Conservation (phyloP, 1,140 invertebrate species). For the Drosophila erecta region DNA sequence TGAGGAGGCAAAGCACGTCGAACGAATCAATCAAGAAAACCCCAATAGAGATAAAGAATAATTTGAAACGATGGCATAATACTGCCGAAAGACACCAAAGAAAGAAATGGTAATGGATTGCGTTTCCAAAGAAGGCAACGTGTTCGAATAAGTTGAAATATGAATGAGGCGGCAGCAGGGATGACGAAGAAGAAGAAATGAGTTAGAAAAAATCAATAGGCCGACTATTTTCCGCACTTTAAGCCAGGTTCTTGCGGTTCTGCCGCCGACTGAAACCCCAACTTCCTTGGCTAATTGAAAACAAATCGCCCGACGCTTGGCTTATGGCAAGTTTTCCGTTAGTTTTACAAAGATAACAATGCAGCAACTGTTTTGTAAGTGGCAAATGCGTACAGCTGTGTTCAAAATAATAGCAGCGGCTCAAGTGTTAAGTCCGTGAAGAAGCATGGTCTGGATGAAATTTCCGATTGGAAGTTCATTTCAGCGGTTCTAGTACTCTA, state of each 20-base stretch:
- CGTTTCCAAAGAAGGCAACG: background rate
- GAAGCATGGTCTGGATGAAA: background rate
- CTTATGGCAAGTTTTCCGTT: constrained; percentile 40
- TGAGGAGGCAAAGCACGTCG: background rate
- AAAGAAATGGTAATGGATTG: constrained; percentile 5
- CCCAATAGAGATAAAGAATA: background rate
- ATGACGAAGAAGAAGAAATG: background rate
- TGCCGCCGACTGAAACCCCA: background rate
- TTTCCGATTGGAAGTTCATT: background rate
- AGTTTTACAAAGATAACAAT: constrained; percentile 40
- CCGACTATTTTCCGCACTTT: constrained; percentile 6
- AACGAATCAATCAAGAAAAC: constrained; percentile 5
- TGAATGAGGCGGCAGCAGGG: constrained; percentile 1
- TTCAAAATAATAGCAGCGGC: background rate
- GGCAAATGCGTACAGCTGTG: constrained; percentile 1
- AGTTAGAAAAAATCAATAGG: constrained; percentile 32
- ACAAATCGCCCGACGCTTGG: constrained; percentile 26
- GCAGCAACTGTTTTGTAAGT: constrained; percentile 8
- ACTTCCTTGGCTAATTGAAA: constrained; percentile 33
- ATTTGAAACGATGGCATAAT: background rate
- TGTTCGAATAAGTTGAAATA: constrained; percentile 1
- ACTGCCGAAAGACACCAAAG: background rate
- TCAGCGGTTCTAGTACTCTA: too few species aligned
- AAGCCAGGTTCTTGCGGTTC: constrained; percentile 1
- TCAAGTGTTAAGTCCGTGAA: background rate